These are phyloP conservation scores for Drosophila mettleri DNA, from an alignment of 2,888 invertebrate species.

Conservation along the genomic window DNA sequence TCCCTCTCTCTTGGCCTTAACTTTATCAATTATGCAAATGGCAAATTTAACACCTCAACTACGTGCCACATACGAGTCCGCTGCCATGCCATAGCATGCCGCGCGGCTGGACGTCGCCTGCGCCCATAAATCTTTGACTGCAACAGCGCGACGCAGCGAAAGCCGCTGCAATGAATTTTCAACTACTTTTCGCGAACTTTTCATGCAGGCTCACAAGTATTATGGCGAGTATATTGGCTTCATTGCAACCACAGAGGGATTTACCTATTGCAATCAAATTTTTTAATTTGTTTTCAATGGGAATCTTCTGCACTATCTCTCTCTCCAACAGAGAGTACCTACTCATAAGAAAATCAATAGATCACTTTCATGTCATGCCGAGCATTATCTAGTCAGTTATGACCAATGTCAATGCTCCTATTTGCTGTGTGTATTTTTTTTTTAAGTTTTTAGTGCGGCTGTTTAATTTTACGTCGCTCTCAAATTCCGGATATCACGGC, in stretches of 20 bases:
- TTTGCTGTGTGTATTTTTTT: not conserved
- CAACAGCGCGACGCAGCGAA: slow-evolving; percentile 30
- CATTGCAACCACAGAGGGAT: too few species aligned
- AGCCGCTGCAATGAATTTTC: slow-evolving; percentile 64
- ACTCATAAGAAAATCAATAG: too few species aligned
- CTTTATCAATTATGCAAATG: slow-evolving; percentile 82
- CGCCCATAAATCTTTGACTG: slow-evolving; percentile 65
- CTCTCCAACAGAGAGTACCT: not conserved
- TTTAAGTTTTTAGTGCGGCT: slow-evolving; percentile 54
- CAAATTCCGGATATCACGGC: slow-evolving; percentile 72
- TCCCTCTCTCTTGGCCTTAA: slow-evolving; percentile 35
- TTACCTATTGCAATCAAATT: too few species aligned
- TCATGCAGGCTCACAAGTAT: not conserved
- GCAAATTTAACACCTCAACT: slow-evolving; percentile 77
- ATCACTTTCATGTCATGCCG: not conserved
- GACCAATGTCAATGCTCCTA: too few species aligned
- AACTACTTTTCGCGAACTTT: slow-evolving; percentile 66
- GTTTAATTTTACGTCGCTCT: slow-evolving; percentile 65
- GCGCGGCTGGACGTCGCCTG: slow-evolving; percentile 15
- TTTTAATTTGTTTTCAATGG: too few species aligned
- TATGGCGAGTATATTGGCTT: not conserved
- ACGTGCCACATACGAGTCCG: slow-evolving; percentile 50
- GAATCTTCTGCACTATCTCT: too few species aligned
- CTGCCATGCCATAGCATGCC: slow-evolving; percentile 8
- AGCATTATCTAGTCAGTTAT: not conserved